A percentile compares a stretch with the other conserved stretches of the same genome.
These are phyloP conservation scores for Austrofundulus limnaeus DNA, from an alignment of 2,113 vertebrate genomes.

Conservation along the genomic window DNA sequence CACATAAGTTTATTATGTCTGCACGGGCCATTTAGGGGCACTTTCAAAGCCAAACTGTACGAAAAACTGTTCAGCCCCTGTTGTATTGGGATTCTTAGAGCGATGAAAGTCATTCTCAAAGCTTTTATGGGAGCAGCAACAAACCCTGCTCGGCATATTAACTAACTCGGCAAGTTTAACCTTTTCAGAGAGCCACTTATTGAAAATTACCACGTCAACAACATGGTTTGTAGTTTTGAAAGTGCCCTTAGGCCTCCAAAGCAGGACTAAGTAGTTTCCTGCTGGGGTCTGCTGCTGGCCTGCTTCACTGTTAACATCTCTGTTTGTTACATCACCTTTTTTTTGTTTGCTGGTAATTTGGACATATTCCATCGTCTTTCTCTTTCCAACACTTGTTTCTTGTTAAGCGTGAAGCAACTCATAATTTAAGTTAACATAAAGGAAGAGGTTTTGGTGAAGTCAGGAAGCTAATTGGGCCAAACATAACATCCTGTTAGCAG, in stretches of 20 bases:
- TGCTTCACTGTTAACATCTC: constrained; percentile 41
- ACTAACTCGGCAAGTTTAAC: constrained; percentile 39
- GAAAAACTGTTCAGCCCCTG: not conserved
- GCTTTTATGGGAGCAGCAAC: constrained; percentile 11
- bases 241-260: constrained; percentile 57
- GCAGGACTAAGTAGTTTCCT: constrained; percentile 46
- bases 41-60: constrained; percentile 37
- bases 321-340: constrained; percentile 32
- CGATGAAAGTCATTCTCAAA: constrained; percentile 21
- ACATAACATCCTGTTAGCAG: too few relatives aligned
- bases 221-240: constrained; percentile 54
- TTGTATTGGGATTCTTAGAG: constrained; percentile 8
- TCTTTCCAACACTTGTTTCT: constrained; percentile 25
- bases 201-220: constrained; percentile 39
- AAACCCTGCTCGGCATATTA: constrained; percentile 35
- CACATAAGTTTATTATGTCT: constrained; percentile 8
- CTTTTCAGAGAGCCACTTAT: constrained; percentile 33
- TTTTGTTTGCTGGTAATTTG: constrained; percentile 25
- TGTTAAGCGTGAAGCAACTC: constrained; percentile 33
- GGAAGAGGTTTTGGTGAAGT: too few relatives aligned
- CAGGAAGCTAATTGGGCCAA: too few relatives aligned
- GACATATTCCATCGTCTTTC: constrained; percentile 31
- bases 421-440: constrained; percentile 18
- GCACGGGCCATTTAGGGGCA: constrained; percentile 27
- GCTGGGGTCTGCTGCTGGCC: constrained; percentile 38